Evolutionary conservation across 2,797 vertebrate genomes (phyloP).

Genomic region (Acrossocheilus fasciatus): DNA sequence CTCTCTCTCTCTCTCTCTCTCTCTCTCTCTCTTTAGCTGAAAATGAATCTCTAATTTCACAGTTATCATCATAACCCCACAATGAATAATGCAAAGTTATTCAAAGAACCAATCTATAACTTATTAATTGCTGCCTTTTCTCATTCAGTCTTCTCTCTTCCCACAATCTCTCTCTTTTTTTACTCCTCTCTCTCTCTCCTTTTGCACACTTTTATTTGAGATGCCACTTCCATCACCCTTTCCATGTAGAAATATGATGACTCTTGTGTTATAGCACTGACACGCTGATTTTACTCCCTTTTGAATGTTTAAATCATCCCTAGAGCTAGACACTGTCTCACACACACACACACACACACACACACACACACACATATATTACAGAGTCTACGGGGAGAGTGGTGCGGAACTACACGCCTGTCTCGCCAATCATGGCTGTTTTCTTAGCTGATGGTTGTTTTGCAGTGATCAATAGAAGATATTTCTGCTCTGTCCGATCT

Average conservation of each 20-base stretch:
- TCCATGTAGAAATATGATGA: conserved; percentile 58
- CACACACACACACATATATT: conserved; percentile 15
- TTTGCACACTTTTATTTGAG: conserved; percentile 48
- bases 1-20: conserved; percentile 1
- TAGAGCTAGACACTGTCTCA: conserved; percentile 27
- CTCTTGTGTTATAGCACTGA: conserved; percentile 53
- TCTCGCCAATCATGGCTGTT: conserved; percentile 50
- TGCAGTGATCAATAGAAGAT: conserved; percentile 49
- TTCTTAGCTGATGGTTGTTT: conserved; percentile 42
- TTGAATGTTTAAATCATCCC: conserved; percentile 57
- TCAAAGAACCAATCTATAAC: conserved; percentile 59
- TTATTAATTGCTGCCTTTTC: conserved; percentile 58
- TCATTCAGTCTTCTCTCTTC: conserved; percentile 1
- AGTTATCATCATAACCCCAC: conserved; percentile 61
- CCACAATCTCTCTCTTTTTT: conserved; percentile 8
- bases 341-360: conserved; percentile 21
- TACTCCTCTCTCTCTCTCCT: conserved; percentile 2
- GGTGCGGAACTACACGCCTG: conserved; percentile 1
- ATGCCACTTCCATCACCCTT: conserved; percentile 50
- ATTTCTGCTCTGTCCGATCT: conserved; percentile 44
- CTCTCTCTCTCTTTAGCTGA: conserved; percentile 24
- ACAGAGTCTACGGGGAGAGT: not conserved
- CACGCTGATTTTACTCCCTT: conserved; percentile 48
- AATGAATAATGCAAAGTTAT: conserved; percentile 63
- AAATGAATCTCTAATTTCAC: conserved; percentile 62